Evolutionary conservation across 1,140 invertebrate genomes (phyloP).

Genomic region (Drosophila repleta): DNA sequence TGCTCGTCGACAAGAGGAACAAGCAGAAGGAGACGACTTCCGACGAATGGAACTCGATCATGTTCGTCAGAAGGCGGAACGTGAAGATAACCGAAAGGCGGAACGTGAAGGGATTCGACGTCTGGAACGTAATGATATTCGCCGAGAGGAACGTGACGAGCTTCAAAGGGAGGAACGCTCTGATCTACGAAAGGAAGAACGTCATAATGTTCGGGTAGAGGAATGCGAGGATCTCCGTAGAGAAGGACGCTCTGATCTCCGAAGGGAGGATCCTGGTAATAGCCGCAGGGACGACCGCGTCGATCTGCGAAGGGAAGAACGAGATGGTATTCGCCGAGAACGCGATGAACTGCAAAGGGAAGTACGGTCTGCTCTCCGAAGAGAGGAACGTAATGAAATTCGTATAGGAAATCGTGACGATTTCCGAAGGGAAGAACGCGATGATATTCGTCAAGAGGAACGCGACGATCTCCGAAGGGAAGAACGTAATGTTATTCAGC

Average conservation of each 20-base stretch:
- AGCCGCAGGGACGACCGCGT: neutral
- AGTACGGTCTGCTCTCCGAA: neutral
- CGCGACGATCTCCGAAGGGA: conserved; percentile 8
- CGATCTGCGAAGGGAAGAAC: neutral
- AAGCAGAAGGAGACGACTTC: neutral
- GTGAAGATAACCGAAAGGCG: neutral
- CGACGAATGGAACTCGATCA: conserved; percentile 16
- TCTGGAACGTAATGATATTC: neutral
- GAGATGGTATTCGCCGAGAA: neutral
- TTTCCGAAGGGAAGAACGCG: conserved; percentile 1
- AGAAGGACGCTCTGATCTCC: too few species aligned
- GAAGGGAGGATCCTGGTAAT: neutral
- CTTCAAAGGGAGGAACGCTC: neutral
- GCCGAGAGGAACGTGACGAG: conserved; percentile 4
- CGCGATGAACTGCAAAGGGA: conserved; percentile 1
- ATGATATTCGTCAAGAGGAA: neutral
- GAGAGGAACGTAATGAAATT: conserved; percentile 1
- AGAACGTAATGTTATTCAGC: conserved; percentile 10
- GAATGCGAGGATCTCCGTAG: neutral
- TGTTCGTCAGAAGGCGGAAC: conserved; percentile 4
- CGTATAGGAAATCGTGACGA: neutral
- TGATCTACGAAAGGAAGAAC: conserved; percentile 7
- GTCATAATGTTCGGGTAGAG: neutral
- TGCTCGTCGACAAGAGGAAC: conserved; percentile 2
- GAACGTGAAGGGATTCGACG: neutral